Conservation (phyloP, 2,113 vertebrate species). For the Cheilinus undulatus region DNA sequence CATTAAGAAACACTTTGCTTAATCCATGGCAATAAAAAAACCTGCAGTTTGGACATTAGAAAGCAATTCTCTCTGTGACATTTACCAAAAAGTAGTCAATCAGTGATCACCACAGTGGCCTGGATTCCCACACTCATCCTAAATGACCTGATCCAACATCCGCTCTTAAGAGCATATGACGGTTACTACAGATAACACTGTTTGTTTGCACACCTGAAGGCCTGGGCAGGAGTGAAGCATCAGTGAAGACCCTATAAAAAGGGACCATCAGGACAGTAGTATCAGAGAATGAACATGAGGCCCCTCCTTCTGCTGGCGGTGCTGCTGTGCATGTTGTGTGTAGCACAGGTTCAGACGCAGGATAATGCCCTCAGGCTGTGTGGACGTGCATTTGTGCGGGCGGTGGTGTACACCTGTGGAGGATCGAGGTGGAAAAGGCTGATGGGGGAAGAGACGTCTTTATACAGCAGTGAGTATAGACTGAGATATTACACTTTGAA, state of each 20-base stretch:
- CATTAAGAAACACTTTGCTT: conserved; percentile 74
- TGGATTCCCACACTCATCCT: conserved; percentile 67
- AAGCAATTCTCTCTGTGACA: conserved; percentile 52
- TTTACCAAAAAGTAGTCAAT: conserved; percentile 56
- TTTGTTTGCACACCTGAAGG: conserved; percentile 21
- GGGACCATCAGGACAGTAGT: not conserved
- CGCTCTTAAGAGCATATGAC: conserved; percentile 52
- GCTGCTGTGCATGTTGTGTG: conserved; percentile 65
- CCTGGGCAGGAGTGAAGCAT: conserved; percentile 15
- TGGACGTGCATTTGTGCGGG: conserved; percentile 85
- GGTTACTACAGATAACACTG: conserved; percentile 44
- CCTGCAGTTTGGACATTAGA: conserved; percentile 43
- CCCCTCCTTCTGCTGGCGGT: conserved; percentile 48
- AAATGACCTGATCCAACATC: conserved; percentile 56
- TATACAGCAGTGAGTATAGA: conserved; percentile 73
- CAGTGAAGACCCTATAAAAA: conserved; percentile 45
- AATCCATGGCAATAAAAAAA: conserved; percentile 70
- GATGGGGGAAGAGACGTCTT: conserved; percentile 36
- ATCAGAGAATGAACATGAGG: conserved; percentile 64
- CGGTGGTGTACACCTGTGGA: conserved; percentile 89
- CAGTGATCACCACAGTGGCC: conserved; percentile 23
- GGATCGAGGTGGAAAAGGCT: conserved; percentile 88
- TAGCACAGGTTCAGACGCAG: conserved; percentile 3
- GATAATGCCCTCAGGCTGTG: conserved; percentile 83
- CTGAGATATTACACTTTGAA: not conserved